Base-by-base conservation (phyloP, 2,888 invertebrate species). In the Thereva nobilitata region DNA sequence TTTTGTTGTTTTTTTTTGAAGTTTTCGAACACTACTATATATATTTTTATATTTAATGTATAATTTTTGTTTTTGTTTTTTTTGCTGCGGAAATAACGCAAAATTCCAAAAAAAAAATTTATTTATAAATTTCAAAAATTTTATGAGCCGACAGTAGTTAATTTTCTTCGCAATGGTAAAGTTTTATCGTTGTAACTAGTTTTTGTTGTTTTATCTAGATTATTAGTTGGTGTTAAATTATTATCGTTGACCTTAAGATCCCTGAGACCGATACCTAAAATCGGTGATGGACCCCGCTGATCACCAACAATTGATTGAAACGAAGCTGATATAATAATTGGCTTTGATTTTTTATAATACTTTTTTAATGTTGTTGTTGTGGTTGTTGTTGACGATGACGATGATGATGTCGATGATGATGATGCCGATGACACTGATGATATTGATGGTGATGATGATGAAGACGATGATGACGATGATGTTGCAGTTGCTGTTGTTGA, bases 261-360 rank as follows among this genome's bases (percentile, higher is more conserved):
- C 5, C 38, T 8, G 55, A 23, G 9, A 45, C 49, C 12, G 40
- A 6, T 23, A 7, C 23, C 6, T 12, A 42, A n/a, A 37, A 5
- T 59, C 10, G 23, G 2, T 23, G 23, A 23, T 23, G 47, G 55
- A 41, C 55, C 6, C 41, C 42, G 5, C 9, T 12, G 12, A 10
- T 12, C 34, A 23, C 50, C 41, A 40, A 61, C 41, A 6, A 49
- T 61, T 9, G 44, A 45, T 10, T 44, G 47, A 8, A 10, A 50
- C n/a, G 61, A 54, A 53, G 53, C 64, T 35, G 35, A 40, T 53
- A 54, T 34, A 38, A 64, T 38, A 5, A 12, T 12, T 44, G 54
- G 54, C 35, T 54, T 37, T n/a, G 38, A 45, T 53, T 53, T 64
- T 54, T 47, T 64, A 54, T 64, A 54, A 64, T 64, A 55, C 54